Evolutionary conservation across 2,888 invertebrate genomes (phyloP).

Genomic region (Pandemis cinnamomeana): DNA sequence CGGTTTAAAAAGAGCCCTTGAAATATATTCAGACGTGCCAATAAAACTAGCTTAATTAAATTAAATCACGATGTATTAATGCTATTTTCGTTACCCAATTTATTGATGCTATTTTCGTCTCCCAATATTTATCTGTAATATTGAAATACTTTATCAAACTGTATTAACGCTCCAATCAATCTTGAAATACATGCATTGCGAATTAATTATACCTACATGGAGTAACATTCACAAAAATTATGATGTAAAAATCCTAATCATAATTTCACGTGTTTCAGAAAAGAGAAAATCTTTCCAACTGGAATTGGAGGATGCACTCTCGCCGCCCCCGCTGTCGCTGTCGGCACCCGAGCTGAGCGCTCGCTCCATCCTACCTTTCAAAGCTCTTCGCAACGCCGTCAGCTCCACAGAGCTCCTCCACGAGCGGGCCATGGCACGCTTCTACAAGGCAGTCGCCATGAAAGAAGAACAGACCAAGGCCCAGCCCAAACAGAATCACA

Average conservation of each 20-base stretch:
- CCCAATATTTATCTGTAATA: not conserved
- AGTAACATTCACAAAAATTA: no score
- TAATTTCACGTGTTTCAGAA: constrained; percentile 59
- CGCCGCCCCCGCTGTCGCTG: constrained; percentile 92
- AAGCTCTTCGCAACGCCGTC: constrained; percentile 88
- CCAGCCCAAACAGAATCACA: constrained; percentile 61
- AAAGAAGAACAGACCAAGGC: constrained; percentile 86
- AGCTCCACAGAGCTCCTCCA: constrained; percentile 93
- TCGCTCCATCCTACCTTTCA: constrained; percentile 76
- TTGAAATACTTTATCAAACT: not conserved
- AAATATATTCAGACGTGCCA: not conserved
- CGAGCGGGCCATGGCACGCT: constrained; percentile 92
- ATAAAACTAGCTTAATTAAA: not conserved
- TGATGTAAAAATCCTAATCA: not conserved
- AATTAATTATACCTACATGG: not conserved
- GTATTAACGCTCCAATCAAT: not conserved
- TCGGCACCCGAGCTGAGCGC: constrained; percentile 91
- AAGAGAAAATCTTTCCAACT: constrained; percentile 86
- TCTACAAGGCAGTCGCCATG: constrained; percentile 90
- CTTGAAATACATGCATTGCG: not conserved
- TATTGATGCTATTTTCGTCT: no score
- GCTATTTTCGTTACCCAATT: not conserved
- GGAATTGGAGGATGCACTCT: constrained; percentile 87
- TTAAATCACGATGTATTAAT: not conserved
- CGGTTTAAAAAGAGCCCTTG: not conserved